A percentile compares a stretch with the other conserved stretches of the same genome.
phyloP scores from a whole-genome alignment of 2,113 vertebrate genomes.

The Neogale vison region DNA sequence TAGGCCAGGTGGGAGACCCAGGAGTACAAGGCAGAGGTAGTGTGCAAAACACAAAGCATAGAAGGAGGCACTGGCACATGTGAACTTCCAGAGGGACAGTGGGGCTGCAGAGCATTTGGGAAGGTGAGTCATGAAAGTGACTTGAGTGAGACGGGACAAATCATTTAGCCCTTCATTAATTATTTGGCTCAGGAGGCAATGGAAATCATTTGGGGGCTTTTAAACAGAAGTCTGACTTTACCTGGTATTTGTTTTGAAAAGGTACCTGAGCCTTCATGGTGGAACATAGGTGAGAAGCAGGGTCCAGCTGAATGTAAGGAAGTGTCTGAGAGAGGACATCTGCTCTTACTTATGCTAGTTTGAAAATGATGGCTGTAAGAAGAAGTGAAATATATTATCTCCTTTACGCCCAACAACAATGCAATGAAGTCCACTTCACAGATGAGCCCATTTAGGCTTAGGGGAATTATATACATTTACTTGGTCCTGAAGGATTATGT shows the following conservation, averaged over 20 bases:
- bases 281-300: background rate
- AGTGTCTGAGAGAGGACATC: background rate
- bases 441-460: background rate
- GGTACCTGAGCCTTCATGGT: background rate
- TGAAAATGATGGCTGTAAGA: background rate
- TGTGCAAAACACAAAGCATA: background rate
- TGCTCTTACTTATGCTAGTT: background rate
- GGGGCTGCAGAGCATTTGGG: background rate
- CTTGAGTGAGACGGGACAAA: background rate
- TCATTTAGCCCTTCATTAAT: background rate
- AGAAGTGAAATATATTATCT: background rate
- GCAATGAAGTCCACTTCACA: background rate
- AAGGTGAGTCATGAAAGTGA: background rate
- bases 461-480: background rate
- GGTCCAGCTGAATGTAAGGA: fast-evolving
- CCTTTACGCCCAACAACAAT: background rate
- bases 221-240: background rate
- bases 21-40: background rate
- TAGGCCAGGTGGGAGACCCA: background rate
- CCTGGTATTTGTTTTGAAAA: background rate
- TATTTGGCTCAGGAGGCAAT: background rate
- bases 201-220: background rate
- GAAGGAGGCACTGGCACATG: too few relatives aligned
- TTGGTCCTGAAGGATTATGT: background rate
- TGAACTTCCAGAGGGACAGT: background rate